These are phyloP conservation scores for Sorex fumeus DNA, from an alignment of 2,113 vertebrate species.

Conservation along the genomic window DNA sequence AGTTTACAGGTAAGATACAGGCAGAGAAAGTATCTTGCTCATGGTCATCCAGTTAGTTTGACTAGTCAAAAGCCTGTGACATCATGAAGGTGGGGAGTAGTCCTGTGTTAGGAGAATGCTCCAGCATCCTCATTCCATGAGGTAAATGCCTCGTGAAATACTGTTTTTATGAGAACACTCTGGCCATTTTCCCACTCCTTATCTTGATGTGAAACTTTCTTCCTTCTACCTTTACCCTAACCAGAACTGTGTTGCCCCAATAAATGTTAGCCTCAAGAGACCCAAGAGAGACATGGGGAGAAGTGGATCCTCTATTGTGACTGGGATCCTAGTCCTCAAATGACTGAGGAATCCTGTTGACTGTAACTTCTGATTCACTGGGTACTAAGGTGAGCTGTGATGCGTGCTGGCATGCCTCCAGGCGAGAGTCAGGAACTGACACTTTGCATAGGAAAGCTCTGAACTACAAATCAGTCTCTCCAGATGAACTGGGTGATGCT, in stretches of 20 bases:
- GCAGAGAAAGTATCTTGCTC: not conserved
- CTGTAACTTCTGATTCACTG: not conserved
- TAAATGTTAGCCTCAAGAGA: not conserved
- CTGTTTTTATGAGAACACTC: too few species aligned
- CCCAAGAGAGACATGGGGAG: not conserved
- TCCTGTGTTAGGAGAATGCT: not conserved
- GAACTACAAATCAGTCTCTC: not conserved
- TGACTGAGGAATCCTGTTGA: not conserved
- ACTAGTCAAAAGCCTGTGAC: not conserved
- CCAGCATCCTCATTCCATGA: not conserved
- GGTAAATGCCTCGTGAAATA: too few species aligned
- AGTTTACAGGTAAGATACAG: not conserved
- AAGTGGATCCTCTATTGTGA: not conserved
- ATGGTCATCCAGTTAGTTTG: not conserved
- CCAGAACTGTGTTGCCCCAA: not conserved
- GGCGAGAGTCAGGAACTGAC: not conserved
- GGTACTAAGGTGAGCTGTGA: not conserved
- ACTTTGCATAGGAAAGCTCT: not conserved
- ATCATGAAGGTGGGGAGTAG: too few species aligned
- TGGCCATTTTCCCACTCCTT: too few species aligned
- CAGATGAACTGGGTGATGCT: not conserved
- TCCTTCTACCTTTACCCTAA: too few species aligned
- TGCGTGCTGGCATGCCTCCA: not conserved
- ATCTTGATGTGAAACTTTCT: too few species aligned
- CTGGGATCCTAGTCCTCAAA: not conserved